Conservation (phyloP, 2,888 invertebrate species). For the Drosophila paranaensis region DNA sequence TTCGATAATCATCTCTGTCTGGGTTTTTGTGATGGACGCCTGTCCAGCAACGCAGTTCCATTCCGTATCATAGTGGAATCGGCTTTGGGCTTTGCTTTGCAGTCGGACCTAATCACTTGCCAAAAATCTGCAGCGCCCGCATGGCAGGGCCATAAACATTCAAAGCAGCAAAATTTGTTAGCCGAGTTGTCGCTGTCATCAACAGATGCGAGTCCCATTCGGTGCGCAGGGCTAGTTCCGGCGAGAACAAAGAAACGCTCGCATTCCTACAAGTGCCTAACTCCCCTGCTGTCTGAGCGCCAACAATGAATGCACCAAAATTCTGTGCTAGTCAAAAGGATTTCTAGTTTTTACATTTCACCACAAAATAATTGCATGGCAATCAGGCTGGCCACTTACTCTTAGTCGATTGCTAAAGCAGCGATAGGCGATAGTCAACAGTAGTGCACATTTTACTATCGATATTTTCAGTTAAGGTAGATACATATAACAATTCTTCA, state of each 20-base stretch:
- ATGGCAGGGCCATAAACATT: conserved; percentile 24
- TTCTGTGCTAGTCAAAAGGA: background rate
- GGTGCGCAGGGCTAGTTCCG: conserved; percentile 7
- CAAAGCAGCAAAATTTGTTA: conserved; percentile 39
- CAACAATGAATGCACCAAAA: conserved; percentile 3
- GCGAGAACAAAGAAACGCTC: conserved; percentile 8
- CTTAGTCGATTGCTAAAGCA: background rate
- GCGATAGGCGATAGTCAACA: background rate
- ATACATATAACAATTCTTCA: background rate
- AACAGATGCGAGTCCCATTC: conserved; percentile 20
- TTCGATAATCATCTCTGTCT: conserved; percentile 32
- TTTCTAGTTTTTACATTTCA: background rate
- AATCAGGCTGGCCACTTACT: background rate
- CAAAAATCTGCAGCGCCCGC: conserved; percentile 43
- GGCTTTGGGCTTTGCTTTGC: conserved; percentile 11
- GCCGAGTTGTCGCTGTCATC: conserved; percentile 37
- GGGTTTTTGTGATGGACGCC: conserved; percentile 26
- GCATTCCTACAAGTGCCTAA: conserved; percentile 8
- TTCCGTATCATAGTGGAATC: background rate
- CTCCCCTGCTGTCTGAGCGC: conserved; percentile 3
- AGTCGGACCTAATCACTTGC: conserved; percentile 41
- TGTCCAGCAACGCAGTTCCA: conserved; percentile 7
- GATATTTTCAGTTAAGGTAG: background rate
- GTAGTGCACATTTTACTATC: background rate
- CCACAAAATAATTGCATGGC: conserved; percentile 5